Evolutionary conservation across 2,113 vertebrate genomes (phyloP), one percentile per base, ranked within the genome.

Genomic region (Camelus dromedarius): DNA sequence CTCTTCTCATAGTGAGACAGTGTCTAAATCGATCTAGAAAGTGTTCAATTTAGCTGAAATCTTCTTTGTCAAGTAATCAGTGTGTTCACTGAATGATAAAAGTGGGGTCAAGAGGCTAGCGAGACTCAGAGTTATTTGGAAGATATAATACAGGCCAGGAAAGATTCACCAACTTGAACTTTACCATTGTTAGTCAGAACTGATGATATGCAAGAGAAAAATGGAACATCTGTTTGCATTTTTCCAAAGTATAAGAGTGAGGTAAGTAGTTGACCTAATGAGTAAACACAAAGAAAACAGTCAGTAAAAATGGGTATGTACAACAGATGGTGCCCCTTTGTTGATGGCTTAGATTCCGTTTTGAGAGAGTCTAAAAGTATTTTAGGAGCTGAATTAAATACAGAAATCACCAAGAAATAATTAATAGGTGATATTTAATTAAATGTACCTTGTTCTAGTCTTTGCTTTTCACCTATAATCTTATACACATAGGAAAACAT

Each of bases 71-170:
- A 97, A 97, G 93, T 67, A 97, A 96, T 98, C 90, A 95, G 2
- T 96, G 67, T 95, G 54, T 97, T 98, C 97, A 97, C 52, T 92
- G 82, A 94, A 58, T 98, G 93, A 97, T 93, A 79, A 97, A 97
- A 97, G 75, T 42, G 0, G 52, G 97, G 48, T 96, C 89, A 97
- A 93, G 56, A 82, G 97, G 67, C 9, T 86, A 96, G 30, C 0
- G 60, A 96, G 95, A 83, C 30, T 91, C 32, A 42, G 90, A 90
- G 66, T 91, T 97, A 96, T 88, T 97, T 82, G 26, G 80, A 91
- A 93, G 35, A 80, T 58, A 20, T 54, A 96, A 91, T 20, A 80
- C 1, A 73, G 82, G 16, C 8, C 73, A 95, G 91, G 22, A 28
- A 97, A 95, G 95, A 93, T 60, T 80, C 13, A 95, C 32, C 42